phyloP scores from a whole-genome alignment of 64 coral and sea anemone species.

The Platygyra sinensis region DNA sequence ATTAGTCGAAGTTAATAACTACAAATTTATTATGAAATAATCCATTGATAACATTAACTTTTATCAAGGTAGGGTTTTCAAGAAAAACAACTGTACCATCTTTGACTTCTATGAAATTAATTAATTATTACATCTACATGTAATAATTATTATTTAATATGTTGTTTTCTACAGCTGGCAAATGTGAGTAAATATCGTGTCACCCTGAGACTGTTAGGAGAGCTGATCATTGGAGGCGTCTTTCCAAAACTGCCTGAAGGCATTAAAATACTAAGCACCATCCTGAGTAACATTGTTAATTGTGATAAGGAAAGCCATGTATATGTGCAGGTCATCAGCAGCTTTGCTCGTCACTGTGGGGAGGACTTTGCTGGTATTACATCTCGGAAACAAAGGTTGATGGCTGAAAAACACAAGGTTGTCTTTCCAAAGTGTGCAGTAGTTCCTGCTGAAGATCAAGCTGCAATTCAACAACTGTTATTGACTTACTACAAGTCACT shows the following conservation, averaged over 20 bases:
- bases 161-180: conserved; percentile 40
- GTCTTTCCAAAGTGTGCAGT: conserved; percentile 70
- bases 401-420: conserved; percentile 77
- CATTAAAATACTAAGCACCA: conserved; percentile 65
- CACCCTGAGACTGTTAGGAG: conserved; percentile 79
- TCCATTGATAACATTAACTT: too few species aligned
- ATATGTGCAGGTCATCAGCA: conserved; percentile 88
- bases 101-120: too few species aligned
- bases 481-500: conserved; percentile 87
- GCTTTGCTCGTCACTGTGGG: conserved; percentile 93
- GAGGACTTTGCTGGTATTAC: conserved; percentile 94
- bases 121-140: not conserved
- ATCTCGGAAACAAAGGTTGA: conserved; percentile 76
- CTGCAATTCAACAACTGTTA: conserved; percentile 68
- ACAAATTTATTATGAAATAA: too few species aligned
- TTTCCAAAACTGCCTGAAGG: conserved; percentile 74
- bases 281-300: conserved; percentile 81
- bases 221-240: conserved; percentile 86
- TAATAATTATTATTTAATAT: not conserved
- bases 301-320: conserved; percentile 92
- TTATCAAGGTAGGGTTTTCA: too few species aligned
- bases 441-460: conserved; percentile 72
- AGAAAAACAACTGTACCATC: too few species aligned
- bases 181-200: conserved; percentile 94
- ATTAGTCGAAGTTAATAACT: too few species aligned